A percentile compares a stretch with the other conserved stretches of the same genome.
These are phyloP conservation scores for Ostrea denselamellosa DNA, from an alignment of 1,140 invertebrate species.

Conservation along the genomic window DNA sequence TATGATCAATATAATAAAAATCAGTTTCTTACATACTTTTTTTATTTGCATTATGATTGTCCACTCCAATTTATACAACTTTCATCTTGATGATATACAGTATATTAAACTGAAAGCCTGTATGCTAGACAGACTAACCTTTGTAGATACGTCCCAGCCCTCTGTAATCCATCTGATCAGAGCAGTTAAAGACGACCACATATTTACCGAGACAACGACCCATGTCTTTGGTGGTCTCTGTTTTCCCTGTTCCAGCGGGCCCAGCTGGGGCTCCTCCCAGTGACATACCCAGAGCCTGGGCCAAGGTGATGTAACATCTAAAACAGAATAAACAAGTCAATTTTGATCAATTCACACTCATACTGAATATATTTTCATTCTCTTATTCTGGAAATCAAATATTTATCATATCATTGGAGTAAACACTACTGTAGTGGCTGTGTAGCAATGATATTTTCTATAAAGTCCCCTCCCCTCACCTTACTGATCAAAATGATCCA, in stretches of 20 bases:
- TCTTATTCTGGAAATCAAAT: neutral
- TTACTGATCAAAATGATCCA: neutral
- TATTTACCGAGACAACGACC: conserved; percentile 98
- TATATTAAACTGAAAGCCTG: neutral
- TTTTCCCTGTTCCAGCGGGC: conserved; percentile 97
- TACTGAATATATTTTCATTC: neutral
- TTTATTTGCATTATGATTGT: too few species aligned
- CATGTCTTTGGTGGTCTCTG: conserved; percentile 99
- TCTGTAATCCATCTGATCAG: conserved; percentile 99
- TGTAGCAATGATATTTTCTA: neutral
- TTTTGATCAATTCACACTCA: too few species aligned
- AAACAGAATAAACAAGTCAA: conserved; percentile 40
- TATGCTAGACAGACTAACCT: conserved; percentile 78
- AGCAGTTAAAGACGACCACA: conserved; percentile 98
- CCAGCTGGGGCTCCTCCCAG: conserved; percentile 97
- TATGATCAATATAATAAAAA: too few species aligned
- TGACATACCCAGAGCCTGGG: conserved; percentile 96
- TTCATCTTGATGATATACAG: neutral
- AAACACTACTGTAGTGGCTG: neutral
- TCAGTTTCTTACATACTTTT: too few species aligned
- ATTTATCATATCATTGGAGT: neutral
- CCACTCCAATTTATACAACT: too few species aligned
- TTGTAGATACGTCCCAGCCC: conserved; percentile 94
- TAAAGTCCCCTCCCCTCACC: too few species aligned
- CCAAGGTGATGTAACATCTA: conserved; percentile 97